Base-by-base conservation (phyloP, 1,140 invertebrate species). In the Hormaphis cornu region DNA sequence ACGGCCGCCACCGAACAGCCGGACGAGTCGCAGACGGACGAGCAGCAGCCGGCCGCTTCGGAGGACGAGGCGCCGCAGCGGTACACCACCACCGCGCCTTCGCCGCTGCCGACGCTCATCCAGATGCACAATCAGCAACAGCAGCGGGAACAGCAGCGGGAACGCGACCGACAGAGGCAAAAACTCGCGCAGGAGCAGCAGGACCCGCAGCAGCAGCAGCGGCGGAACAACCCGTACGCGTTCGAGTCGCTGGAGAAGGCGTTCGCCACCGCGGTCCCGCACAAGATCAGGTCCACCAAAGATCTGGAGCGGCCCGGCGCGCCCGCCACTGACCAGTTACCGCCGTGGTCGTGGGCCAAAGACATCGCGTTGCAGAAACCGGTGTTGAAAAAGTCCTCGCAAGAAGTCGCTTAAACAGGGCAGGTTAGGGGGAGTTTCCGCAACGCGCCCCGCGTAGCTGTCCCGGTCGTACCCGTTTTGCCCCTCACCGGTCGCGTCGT, bases 181-280 rank as follows among this genome's bases (percentile, higher is more conserved):
- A n/a, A n/a, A n/a, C n/a, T n/a, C 20, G 10, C 4, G 12, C 35
- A 14, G n/a, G 4, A 24, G 18, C 54, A 58, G 28, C n/a, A 5
- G 1, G 8, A 58, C 18, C 24, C 24, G 70, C 77, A 78, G 72
- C 81, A 80, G 37, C 81, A 82, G 33, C 52, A 22, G 78, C 28
- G 79, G 79, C 33, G 79, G 78, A 66, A 72, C 79, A 72, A 75
- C 77, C 54, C 74, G 28, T 66, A 33, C 28, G 44, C 61, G 14
- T 66, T 66, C 7, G 61, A 66, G 50, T 66, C 61, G 26, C 20
- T 66, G 28, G 61, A 66, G 16, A 66, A 66, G 6, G 61, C 61
- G 28, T 66, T 66, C 30, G 61, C 61, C 6, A 66, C 61, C 0
- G 24, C 61, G 2, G 44, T 66, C 3, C 44, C 61, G 2, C 61